These are phyloP conservation scores for Nesospiza acunhae DNA, from an alignment of 2,113 vertebrate species.

Conservation along the genomic window DNA sequence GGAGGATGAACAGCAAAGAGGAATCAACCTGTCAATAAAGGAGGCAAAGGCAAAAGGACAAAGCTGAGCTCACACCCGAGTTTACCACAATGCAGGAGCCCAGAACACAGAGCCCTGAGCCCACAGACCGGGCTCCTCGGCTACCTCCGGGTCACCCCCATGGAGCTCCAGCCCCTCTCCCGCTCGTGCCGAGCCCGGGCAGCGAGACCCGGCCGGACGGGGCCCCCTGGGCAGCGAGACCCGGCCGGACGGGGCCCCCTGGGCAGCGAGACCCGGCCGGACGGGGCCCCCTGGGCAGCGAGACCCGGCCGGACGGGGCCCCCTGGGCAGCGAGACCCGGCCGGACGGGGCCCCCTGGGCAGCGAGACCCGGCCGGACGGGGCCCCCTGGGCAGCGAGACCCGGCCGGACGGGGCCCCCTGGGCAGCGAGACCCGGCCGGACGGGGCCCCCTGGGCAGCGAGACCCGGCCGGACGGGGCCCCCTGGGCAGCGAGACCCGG, in stretches of 20 bases:
- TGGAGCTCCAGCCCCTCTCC: neutral
- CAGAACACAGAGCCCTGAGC: neutral
- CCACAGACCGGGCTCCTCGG: neutral
- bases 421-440: too few species aligned
- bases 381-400: too few species aligned
- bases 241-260: neutral
- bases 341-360: too few species aligned
- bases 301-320: too few species aligned
- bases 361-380: too few species aligned
- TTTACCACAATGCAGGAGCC: accelerated
- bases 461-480: too few species aligned
- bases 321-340: too few species aligned
- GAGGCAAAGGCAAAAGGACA: neutral
- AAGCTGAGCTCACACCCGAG: neutral
- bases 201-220: accelerated
- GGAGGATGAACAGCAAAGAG: neutral
- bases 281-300: accelerated
- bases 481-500: too few species aligned
- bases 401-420: too few species aligned
- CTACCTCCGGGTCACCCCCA: neutral
- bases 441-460: too few species aligned
- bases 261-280: neutral
- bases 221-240: neutral
- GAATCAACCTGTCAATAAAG: too few species aligned
- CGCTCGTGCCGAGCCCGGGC: neutral